Evolutionary conservation across 1,140 invertebrate species (phyloP), one percentile per base, ranked within the genome.

Genomic region (Drosophila trapezifrons): DNA sequence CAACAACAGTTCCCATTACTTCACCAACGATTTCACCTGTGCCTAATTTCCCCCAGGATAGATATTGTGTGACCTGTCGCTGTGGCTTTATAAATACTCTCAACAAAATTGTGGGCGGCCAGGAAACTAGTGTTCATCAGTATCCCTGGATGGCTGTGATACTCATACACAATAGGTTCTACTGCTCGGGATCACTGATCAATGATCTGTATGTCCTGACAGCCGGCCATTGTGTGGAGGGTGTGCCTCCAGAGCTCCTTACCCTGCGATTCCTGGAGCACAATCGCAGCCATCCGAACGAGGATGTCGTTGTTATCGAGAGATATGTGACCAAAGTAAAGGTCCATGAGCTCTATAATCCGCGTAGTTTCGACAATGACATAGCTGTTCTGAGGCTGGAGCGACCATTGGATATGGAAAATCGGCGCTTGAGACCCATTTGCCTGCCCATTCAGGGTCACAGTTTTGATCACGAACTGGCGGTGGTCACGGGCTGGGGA

Each of bases 71-170:
- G 2, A n/a, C 57, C 79, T 96, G 90, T 38, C 95, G 94, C 76
- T 97, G 96, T 72, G 96, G 96, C 0, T 90, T 95, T 4, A 93
- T 94, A 0, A 94, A 94, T 63, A 93, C 95, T 17, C 92, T 95
- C 46, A 93, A 94, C 18, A 93, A 95, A 70, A 96, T 97, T 40
- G 95, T 97, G 0, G 96, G 96, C 12, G 96, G 96, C 0, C 93
- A 94, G 45, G 93, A 94, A 58, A 95, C 95, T 2, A 93, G 93
- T 62, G 92, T 94, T 12, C 93, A 95, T 75, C 95, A 97, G 86
- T 96, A 96, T 82, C 96, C 96, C 0, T 97, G 96, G 96, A 94
- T 96, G 80, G 95, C 94, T 2, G 94, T 94, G 27, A 92, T 97
- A 17, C 92, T 93, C 60, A 95, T 95, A 82, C 93, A 93, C 43